Evolutionary conservation across 2,797 vertebrate species (phyloP), one percentile per base, ranked within the genome.

Genomic region (Typhlichthys eigenmanni): DNA sequence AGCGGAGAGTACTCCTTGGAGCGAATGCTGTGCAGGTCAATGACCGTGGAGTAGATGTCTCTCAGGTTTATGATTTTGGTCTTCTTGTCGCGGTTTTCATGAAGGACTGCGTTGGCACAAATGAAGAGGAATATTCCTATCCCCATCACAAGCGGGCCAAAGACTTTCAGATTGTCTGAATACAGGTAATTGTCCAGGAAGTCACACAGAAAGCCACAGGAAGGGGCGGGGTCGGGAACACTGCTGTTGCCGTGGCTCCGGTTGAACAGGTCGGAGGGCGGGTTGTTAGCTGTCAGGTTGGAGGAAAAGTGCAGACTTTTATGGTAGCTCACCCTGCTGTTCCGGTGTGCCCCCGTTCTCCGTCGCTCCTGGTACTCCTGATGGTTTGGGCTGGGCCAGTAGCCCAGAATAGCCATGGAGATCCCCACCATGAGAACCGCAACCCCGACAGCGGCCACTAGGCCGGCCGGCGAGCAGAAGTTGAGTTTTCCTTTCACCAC

Each of bases 101-200:
- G 96, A 62, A 99, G 92, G 58, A 98, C 98, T 0, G 98, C 97
- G 3, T 98, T 99, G 85, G 96, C 97, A 1, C 98, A 99, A 82
- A 99, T 99, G 83, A 98, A 99, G 52, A 99, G 95, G 85, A 99
- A 99, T 88, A 99, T 99, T 69, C 98, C 98, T 0, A 99, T 95
- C 16, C 97, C 97, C 97, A 99, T 99, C 82, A 96, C 97, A 67
- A 99, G 91, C 1, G 98, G 98, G 2, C 98, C 97, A 1, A 97
- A 93, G 72, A 99, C 97, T 79, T 99, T 99, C 64, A 99, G 93
- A 79, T 96, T 96, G 91, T 99, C 97, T 0, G 98, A 98, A 85
- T 98, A 94, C 84, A 98, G 87, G 85, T 98, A 97, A 63, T 84
- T 90, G 0, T 94, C 93, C 89, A 99, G 94, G 82, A 99, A 76